These are phyloP conservation scores for Rhingia campestris DNA, from an alignment of 2,888 invertebrate genomes.

Conservation along the genomic window DNA sequence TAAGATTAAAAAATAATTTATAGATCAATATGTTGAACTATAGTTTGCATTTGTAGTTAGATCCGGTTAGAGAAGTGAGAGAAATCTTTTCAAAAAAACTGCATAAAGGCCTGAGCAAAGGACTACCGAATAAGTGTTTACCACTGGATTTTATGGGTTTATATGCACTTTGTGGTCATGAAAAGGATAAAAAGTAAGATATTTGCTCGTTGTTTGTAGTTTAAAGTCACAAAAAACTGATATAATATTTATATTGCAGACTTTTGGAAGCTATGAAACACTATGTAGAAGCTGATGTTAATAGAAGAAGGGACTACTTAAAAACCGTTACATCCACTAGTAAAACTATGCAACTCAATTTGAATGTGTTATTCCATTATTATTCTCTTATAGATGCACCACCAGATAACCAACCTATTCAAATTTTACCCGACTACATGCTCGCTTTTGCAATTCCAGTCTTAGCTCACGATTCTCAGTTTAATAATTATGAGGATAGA, in stretches of 20 bases:
- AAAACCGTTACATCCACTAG: conserved; percentile 88
- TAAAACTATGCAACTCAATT: conserved; percentile 61
- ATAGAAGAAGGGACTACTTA: conserved; percentile 94
- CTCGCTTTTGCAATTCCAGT: conserved; percentile 98
- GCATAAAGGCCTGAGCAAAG: conserved; percentile 93
- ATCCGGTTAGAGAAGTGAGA: conserved; percentile 91
- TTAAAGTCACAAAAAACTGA: conserved; percentile 75
- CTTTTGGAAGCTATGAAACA: conserved; percentile 85
- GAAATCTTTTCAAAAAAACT: conserved; percentile 94
- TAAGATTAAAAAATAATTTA: conserved; percentile 83
- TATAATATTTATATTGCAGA: conserved; percentile 80
- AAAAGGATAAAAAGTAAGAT: conserved; percentile 89
- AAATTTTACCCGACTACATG: conserved; percentile 98
- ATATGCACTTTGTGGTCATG: conserved; percentile 94
- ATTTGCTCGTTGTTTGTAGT: background rate
- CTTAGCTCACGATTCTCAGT: conserved; percentile 95
- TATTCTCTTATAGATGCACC: conserved; percentile 66
- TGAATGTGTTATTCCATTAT: background rate
- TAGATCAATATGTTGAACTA: background rate
- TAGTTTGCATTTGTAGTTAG: conserved; percentile 84
- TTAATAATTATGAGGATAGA: conserved; percentile 90
- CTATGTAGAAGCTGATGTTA: conserved; percentile 94
- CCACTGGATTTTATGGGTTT: conserved; percentile 98
- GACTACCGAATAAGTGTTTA: conserved; percentile 93
- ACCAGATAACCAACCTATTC: conserved; percentile 87